phyloP scores from a whole-genome alignment of 2,113 vertebrate species.

The Aix galericulata region DNA sequence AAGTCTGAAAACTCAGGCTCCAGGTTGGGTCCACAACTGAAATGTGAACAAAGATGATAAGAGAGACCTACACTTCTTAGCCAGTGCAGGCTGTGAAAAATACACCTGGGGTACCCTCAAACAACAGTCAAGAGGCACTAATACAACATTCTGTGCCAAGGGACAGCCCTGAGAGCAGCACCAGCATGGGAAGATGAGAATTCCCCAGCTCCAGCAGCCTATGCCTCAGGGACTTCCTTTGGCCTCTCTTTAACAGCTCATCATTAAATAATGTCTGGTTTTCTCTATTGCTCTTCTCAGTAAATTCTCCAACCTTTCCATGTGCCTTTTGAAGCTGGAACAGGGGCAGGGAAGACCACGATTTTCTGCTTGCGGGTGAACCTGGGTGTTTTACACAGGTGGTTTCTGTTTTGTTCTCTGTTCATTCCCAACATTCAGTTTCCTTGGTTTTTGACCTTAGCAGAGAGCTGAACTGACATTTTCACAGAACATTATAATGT shows the following conservation, averaged over 20 bases:
- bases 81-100: neutral
- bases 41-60: fast-evolving
- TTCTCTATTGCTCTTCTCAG: neutral
- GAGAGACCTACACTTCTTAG: neutral
- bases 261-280: fast-evolving
- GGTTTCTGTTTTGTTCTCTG: neutral
- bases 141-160: neutral
- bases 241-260: neutral
- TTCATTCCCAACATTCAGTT: neutral
- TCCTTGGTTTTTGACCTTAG: neutral
- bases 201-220: neutral
- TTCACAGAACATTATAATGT: neutral
- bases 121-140: neutral
- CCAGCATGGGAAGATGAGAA: neutral
- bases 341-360: too few species aligned
- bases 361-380: neutral
- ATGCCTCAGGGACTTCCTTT: neutral
- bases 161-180: neutral
- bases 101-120: neutral
- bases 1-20: neutral
- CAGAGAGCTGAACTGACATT: neutral
- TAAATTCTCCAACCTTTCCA: neutral
- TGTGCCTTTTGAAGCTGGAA: neutral
- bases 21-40: neutral
- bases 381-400: neutral